phyloP scores from a whole-genome alignment of 2,113 vertebrate species.

The Syrmaticus mikado region DNA sequence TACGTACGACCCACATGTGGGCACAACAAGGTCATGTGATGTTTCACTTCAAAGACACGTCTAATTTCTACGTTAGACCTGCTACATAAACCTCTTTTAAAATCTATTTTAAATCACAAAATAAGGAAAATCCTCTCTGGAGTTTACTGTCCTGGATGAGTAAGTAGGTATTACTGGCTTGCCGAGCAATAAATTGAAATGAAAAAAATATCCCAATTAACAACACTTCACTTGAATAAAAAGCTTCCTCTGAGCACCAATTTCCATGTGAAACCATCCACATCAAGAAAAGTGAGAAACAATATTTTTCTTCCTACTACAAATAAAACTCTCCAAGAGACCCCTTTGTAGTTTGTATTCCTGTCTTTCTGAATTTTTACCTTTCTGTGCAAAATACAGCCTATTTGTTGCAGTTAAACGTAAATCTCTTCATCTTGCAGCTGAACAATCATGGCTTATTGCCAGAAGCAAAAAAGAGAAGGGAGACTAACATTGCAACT shows the following conservation, averaged over 20 bases:
- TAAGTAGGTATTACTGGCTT: not conserved
- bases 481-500: not conserved
- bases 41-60: not conserved
- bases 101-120: not conserved
- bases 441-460: not conserved
- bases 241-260: not conserved
- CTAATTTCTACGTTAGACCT: not conserved
- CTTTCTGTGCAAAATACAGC: not conserved
- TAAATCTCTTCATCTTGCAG: not conserved
- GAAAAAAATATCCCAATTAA: not conserved
- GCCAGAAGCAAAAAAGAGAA: not conserved
- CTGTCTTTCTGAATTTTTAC: not conserved
- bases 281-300: not conserved
- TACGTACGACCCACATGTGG: not conserved
- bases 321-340: not conserved
- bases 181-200: not conserved
- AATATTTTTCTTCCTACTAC: not conserved
- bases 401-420: not conserved
- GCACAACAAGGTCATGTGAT: not conserved
- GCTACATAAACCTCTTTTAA: not conserved
- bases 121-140: not conserved
- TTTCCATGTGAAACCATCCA: not conserved
- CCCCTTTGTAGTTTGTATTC: not conserved
- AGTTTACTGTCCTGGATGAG: not conserved
- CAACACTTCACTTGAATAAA: not conserved